Evolutionary conservation across 2,113 vertebrate species (phyloP).

Genomic region (Calidris pugnax): DNA sequence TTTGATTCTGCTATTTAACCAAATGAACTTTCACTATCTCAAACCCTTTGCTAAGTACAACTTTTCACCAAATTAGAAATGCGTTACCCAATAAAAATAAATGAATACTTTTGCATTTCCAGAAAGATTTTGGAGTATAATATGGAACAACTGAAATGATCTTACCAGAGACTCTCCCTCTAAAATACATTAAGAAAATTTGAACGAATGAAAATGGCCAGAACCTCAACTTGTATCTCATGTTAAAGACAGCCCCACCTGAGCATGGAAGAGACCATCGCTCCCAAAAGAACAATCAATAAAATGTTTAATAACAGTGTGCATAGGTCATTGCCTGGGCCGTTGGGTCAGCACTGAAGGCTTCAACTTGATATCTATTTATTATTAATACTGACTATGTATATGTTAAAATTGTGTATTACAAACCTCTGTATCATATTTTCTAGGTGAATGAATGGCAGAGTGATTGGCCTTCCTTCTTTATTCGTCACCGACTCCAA

Average conservation of each 20-base stretch:
- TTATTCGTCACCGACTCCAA: constrained; percentile 81
- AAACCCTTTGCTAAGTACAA: not conserved
- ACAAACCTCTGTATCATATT: not conserved
- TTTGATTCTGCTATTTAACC: not conserved
- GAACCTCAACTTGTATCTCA: not conserved
- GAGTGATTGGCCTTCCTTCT: constrained; percentile 87
- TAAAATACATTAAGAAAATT: not conserved
- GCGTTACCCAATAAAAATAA: not conserved
- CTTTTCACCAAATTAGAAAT: not conserved
- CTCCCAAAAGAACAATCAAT: not conserved
- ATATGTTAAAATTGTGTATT: not conserved
- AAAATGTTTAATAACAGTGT: not conserved
- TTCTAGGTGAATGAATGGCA: constrained; percentile 88
- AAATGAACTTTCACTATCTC: not conserved
- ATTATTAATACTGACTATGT: not conserved
- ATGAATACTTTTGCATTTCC: not conserved
- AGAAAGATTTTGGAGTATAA: not conserved
- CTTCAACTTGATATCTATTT: not conserved
- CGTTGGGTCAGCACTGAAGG: not conserved
- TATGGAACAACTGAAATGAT: not conserved
- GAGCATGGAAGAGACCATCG: not conserved
- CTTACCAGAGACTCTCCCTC: not conserved
- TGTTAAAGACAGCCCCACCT: not conserved
- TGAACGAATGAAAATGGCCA: not conserved
- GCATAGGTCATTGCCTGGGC: not conserved